These are phyloP conservation scores for Drosophila prolongata DNA, from an alignment of 2,888 invertebrate species.

Conservation along the genomic window DNA sequence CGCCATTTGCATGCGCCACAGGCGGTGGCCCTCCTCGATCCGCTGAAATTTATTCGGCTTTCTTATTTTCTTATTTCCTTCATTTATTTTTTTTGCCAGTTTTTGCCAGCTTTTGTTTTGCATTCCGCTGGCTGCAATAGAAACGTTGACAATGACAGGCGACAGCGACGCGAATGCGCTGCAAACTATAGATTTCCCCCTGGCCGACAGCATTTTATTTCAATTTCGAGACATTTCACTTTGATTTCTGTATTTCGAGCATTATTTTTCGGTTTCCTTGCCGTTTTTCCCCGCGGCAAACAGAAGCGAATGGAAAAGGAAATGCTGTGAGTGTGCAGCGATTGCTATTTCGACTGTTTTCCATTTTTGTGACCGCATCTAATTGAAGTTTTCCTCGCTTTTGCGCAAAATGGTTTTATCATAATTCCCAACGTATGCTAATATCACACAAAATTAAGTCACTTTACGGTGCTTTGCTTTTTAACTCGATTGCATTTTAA, in stretches of 20 bases:
- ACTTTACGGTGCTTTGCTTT: neutral
- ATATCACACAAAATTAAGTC: neutral
- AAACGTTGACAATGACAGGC: constrained; percentile 71
- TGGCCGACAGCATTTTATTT: constrained; percentile 46
- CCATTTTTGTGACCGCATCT: neutral
- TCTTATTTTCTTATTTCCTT: neutral
- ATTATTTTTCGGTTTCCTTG: constrained; percentile 6
- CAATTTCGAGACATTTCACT: constrained; percentile 65
- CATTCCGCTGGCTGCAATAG: constrained; percentile 52
- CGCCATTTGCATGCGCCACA: constrained; percentile 65
- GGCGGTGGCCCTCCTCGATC: neutral
- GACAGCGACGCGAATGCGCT: constrained; percentile 43
- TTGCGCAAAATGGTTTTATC: neutral
- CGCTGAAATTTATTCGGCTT: constrained; percentile 59
- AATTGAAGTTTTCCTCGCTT: neutral
- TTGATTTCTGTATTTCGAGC: constrained; percentile 47
- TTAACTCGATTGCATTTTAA: neutral
- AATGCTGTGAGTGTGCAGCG: neutral
- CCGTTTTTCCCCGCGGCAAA: constrained; percentile 1
- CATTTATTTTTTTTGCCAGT: neutral
- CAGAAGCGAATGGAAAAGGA: neutral
- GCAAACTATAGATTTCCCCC: constrained; percentile 15
- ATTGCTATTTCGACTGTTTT: neutral
- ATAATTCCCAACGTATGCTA: neutral
- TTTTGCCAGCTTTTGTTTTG: constrained; percentile 19